phyloP scores from a whole-genome alignment of 2,888 invertebrate genomes.

The Scaeva pyrastri region DNA sequence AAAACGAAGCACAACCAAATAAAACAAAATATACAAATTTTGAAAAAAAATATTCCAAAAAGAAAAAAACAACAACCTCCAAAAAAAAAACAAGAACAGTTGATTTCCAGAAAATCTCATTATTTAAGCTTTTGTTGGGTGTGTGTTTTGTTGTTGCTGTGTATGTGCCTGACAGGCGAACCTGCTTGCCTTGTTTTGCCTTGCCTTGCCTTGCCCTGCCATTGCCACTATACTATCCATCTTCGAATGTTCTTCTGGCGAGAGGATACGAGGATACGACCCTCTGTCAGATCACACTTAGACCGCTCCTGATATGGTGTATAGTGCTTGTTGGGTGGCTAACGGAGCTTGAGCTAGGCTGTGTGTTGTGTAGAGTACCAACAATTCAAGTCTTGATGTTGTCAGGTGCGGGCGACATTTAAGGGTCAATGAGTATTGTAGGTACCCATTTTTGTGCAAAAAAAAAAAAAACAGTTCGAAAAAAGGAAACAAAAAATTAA shows the following conservation, averaged over 20 bases:
- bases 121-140: slow-evolving; percentile 78
- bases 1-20: slow-evolving; percentile 52
- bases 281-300: slow-evolving; percentile 70
- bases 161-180: slow-evolving; percentile 70
- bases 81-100: slow-evolving; percentile 69
- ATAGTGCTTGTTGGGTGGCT: slow-evolving; percentile 23
- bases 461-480: no score
- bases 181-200: slow-evolving; percentile 49
- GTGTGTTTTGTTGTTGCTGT: slow-evolving; percentile 67
- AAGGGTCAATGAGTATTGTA: neutral
- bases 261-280: neutral
- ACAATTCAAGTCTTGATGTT: neutral
- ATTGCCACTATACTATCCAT: slow-evolving; percentile 58
- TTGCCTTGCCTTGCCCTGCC: neutral
- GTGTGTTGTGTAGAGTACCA: neutral
- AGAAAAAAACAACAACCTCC: slow-evolving; percentile 46
- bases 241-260: slow-evolving; percentile 38
- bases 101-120: slow-evolving; percentile 81
- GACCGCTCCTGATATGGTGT: slow-evolving; percentile 12
- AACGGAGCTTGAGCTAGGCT: slow-evolving; percentile 2
- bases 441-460: neutral
- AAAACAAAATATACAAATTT: slow-evolving; percentile 4
- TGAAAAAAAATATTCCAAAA: neutral
- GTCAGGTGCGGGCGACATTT: neutral
- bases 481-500: no score